Evolutionary conservation across 2,888 invertebrate genomes (phyloP).

Genomic region (Cephus spinipes): DNA sequence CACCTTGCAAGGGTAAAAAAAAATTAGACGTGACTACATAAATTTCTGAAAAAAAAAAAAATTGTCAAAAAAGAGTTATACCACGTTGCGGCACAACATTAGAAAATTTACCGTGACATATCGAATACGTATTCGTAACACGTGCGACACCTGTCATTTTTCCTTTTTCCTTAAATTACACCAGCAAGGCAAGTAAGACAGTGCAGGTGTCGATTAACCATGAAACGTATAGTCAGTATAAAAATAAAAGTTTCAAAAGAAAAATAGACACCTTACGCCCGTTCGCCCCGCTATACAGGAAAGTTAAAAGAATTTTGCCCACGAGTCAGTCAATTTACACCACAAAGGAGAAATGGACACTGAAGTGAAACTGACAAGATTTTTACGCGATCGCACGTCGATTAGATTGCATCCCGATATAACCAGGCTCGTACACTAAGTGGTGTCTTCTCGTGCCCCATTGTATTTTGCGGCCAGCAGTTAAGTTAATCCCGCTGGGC

Average conservation of each 20-base stretch:
- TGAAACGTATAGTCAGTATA: background rate
- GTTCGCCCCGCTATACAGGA: background rate
- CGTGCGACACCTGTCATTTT: background rate
- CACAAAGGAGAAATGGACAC: conserved; percentile 6
- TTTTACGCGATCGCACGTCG: conserved; percentile 30
- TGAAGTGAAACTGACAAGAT: conserved; percentile 19
- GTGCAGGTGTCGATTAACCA: background rate
- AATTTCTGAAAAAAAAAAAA: background rate
- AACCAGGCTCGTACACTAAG: conserved; percentile 21
- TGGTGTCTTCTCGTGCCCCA: conserved; percentile 26
- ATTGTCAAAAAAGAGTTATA: background rate
- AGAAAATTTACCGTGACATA: background rate
- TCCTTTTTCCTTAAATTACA: background rate
- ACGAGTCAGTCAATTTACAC: conserved; percentile 14
- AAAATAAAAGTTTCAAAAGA: background rate
- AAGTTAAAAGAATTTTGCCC: background rate
- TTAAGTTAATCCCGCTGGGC: conserved; percentile 53
- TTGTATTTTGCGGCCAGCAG: conserved; percentile 21
- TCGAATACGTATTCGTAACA: background rate
- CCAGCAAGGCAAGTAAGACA: background rate
- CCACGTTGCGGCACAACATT: background rate
- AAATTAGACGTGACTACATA: background rate
- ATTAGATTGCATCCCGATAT: conserved; percentile 26
- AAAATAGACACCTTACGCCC: background rate
- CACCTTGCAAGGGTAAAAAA: background rate